Conservation (phyloP, 2,113 vertebrate species). For the crab-eating macaque (Macaca fascicularis) region T2T-MFA8v1.1 NC_088391.1:28062001-28062500, state of each 20-base stretch:
- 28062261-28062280: not conserved
- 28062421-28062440: not conserved
- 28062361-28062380: not conserved
- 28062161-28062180: not conserved
- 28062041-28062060: not conserved
- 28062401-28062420: too few species aligned
- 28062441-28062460: not conserved
- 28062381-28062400: not conserved
- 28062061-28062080: not conserved
- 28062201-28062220: not conserved
- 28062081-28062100: not conserved
- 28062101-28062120: not conserved
- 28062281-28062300: not conserved
- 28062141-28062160: not conserved
- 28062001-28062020: not conserved
- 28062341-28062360: slow-evolving; percentile 16
- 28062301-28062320: not conserved
- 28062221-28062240: not conserved
- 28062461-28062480: not conserved
- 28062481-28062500: not conserved
- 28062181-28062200: not conserved
- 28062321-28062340: not conserved
- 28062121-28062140: not conserved
- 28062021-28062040: not conserved
- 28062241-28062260: not conserved